A percentile compares a stretch with the other conserved stretches of the same genome.
These are phyloP conservation scores for Myiozetetes cayanensis DNA, from an alignment of 2,113 vertebrate genomes.

Conservation along the genomic window DNA sequence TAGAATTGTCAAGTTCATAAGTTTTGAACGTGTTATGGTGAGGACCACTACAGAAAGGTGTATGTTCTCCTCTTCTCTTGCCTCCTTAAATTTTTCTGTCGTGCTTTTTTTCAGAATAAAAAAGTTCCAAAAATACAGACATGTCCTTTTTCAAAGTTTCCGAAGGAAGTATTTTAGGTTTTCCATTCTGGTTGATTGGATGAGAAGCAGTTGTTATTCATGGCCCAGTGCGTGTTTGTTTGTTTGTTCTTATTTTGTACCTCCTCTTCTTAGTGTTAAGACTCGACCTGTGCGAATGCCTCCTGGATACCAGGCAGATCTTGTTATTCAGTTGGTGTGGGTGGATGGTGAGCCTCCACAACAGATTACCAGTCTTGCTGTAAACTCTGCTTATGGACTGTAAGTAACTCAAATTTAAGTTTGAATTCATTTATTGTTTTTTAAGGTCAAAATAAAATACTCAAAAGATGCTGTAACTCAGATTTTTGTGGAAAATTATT, in stretches of 20 bases:
- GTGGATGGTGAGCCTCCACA: conserved; percentile 93
- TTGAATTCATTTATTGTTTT: not conserved
- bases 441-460: not conserved
- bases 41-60: not conserved
- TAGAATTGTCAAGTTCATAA: not conserved
- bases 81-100: not conserved
- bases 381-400: conserved; percentile 97
- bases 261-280: conserved; percentile 80
- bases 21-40: not conserved
- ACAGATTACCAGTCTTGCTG: conserved; percentile 91
- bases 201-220: not conserved
- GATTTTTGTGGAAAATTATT: not conserved
- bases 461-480: not conserved
- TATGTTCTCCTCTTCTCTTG: not conserved
- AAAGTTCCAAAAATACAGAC: not conserved
- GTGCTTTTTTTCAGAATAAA: not conserved
- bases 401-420: conserved; percentile 76
- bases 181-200: not conserved
- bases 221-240: not conserved
- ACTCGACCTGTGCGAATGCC: conserved; percentile 86
- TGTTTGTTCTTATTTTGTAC: conserved; percentile 9
- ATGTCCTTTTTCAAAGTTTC: not conserved
- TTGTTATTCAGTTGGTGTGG: conserved; percentile 93
- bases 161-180: not conserved
- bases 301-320: conserved; percentile 93